Evolutionary conservation across 2,113 vertebrate genomes (phyloP).

Genomic region (Oostethus manadensis): DNA sequence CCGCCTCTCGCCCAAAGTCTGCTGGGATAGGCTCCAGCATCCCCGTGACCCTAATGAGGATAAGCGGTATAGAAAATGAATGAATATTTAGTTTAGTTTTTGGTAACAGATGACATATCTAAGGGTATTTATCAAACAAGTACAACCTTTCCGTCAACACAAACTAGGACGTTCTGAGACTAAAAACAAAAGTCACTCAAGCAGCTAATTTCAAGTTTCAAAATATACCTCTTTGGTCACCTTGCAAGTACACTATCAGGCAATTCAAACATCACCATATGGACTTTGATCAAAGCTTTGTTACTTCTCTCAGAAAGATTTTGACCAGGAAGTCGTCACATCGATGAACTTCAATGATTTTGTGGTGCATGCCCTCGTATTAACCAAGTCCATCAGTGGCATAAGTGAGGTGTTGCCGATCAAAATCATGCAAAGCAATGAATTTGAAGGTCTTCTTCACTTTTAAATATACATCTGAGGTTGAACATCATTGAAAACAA

Average conservation of each 20-base stretch:
- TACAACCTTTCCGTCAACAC: conserved; percentile 18
- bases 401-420: conserved; percentile 22
- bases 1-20: too few species aligned
- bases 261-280: conserved; percentile 31
- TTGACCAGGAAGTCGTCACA: conserved; percentile 40
- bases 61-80: too few species aligned
- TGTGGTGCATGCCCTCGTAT: conserved; percentile 31
- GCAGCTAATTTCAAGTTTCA: conserved; percentile 52
- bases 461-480: conserved; percentile 12
- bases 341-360: conserved; percentile 34
- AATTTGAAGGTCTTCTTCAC: conserved; percentile 42
- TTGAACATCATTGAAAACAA: too few species aligned
- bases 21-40: too few species aligned
- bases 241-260: conserved; percentile 27
- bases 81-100: too few species aligned
- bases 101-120: conserved; percentile 6
- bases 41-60: too few species aligned
- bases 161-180: conserved; percentile 22
- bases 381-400: conserved; percentile 38
- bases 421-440: conserved; percentile 28
- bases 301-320: conserved; percentile 20
- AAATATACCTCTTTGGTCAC: conserved; percentile 36
- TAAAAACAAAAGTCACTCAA: conserved; percentile 42
- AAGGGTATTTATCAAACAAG: conserved; percentile 20
- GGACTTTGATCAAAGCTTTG: conserved; percentile 38